Conservation (phyloP, 2,797 vertebrate species). For the Catostomus latipinnis region DNA sequence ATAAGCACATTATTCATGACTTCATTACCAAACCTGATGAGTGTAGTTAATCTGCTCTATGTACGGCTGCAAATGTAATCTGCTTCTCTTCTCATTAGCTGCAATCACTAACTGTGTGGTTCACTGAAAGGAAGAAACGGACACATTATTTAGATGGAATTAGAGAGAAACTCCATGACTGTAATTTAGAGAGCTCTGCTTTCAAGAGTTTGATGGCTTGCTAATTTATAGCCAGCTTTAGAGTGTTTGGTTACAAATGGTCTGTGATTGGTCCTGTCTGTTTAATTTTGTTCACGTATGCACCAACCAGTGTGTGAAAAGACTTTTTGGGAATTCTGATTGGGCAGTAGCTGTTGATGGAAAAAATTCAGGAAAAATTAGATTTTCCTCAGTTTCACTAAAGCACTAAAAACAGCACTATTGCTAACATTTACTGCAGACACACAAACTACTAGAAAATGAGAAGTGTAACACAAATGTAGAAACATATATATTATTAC, state of each 20-base stretch:
- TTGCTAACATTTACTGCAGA: neutral
- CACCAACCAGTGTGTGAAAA: neutral
- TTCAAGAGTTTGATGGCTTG: constrained; percentile 24
- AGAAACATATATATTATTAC: too few species aligned
- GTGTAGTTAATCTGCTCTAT: constrained; percentile 60
- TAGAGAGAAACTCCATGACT: constrained; percentile 23
- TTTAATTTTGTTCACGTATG: neutral
- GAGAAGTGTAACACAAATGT: neutral
- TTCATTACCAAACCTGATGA: constrained; percentile 62
- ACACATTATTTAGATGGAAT: constrained; percentile 23
- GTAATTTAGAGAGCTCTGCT: constrained; percentile 22
- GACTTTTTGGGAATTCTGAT: neutral
- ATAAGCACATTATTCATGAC: constrained; percentile 62
- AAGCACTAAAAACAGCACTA: neutral
- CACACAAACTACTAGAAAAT: neutral
- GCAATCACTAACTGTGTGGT: constrained; percentile 47
- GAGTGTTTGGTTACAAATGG: constrained; percentile 11
- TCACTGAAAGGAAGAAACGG: constrained; percentile 24
- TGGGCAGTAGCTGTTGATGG: constrained; percentile 6
- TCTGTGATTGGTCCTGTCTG: constrained; percentile 29
- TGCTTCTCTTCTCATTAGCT: constrained; percentile 46
- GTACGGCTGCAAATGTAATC: constrained; percentile 45
- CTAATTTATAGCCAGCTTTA: constrained; percentile 14
- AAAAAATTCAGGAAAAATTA: neutral
- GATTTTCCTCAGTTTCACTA: too few species aligned